These are phyloP conservation scores for Steinernema khuongi DNA, from an alignment of 1,140 invertebrate genomes.

Conservation along the genomic window DNA sequence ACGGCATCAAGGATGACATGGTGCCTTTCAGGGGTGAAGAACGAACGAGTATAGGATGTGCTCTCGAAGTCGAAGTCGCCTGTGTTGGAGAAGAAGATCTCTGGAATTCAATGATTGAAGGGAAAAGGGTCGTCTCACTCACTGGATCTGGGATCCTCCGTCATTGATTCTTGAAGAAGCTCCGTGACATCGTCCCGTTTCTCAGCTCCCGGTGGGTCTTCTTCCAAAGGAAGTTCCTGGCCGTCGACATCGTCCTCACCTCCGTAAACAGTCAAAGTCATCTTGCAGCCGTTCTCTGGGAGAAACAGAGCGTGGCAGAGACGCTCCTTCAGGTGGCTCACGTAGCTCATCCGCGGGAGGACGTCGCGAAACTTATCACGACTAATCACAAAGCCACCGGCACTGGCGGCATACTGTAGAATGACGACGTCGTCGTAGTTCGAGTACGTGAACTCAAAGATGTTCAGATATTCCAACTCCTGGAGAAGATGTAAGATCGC, in stretches of 20 bases:
- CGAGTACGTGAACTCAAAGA: neutral
- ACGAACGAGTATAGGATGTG: neutral
- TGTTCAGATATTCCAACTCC: neutral
- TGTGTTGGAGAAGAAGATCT: neutral
- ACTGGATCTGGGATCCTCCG: too few relatives aligned
- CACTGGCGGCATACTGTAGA: neutral
- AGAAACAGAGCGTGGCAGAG: neutral
- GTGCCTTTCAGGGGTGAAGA: neutral
- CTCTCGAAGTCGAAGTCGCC: neutral
- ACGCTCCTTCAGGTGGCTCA: neutral
- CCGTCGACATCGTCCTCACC: neutral
- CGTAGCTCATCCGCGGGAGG: neutral
- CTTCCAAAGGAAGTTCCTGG: neutral
- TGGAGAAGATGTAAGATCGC: neutral
- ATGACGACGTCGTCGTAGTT: conserved; percentile 1
- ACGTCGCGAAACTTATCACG: neutral
- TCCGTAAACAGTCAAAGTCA: neutral
- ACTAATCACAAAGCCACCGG: neutral
- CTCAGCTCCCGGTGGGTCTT: neutral
- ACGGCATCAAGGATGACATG: neutral
- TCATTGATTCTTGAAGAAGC: too few relatives aligned
- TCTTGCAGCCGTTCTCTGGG: neutral
- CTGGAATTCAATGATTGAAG: too few relatives aligned
- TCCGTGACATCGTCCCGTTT: neutral
- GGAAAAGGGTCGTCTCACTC: neutral